phyloP scores from a whole-genome alignment of 2,113 vertebrate species.

The Etheostoma spectabile region DNA sequence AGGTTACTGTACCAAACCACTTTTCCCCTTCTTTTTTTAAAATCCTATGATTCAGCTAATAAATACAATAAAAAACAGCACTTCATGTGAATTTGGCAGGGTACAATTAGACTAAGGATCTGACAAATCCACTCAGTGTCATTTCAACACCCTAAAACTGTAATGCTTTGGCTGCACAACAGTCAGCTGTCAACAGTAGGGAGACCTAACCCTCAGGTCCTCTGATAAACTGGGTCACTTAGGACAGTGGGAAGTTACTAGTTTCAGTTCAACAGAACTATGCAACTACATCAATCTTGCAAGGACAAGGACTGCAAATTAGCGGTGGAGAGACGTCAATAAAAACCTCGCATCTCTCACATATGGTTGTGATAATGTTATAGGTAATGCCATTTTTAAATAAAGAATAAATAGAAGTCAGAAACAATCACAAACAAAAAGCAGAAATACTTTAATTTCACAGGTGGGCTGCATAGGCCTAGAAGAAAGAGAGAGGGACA shows the following conservation, averaged over 20 bases:
- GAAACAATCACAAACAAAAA: not conserved
- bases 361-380: no score
- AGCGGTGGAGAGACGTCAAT: no score
- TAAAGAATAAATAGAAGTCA: not conserved
- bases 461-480: not conserved
- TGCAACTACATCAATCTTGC: not conserved
- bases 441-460: not conserved
- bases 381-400: no score
- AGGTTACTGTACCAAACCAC: constrained; percentile 7
- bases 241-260: not conserved
- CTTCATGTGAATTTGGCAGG: not conserved
- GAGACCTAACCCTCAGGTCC: not conserved
- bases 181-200: constrained; percentile 13
- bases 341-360: no score
- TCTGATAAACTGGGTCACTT: constrained; percentile 10
- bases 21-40: no score
- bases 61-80: not conserved
- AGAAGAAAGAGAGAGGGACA: not conserved
- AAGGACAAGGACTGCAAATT: no score
- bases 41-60: not conserved
- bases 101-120: constrained; percentile 15
- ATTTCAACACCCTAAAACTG: constrained; percentile 7
- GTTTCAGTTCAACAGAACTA: not conserved
- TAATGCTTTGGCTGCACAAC: not conserved
- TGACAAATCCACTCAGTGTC: constrained; percentile 25